A percentile compares a stretch with the other conserved stretches of the same genome.
Conservation (phyloP, 2,113 vertebrate genomes). For the Tetrax tetrax region DNA sequence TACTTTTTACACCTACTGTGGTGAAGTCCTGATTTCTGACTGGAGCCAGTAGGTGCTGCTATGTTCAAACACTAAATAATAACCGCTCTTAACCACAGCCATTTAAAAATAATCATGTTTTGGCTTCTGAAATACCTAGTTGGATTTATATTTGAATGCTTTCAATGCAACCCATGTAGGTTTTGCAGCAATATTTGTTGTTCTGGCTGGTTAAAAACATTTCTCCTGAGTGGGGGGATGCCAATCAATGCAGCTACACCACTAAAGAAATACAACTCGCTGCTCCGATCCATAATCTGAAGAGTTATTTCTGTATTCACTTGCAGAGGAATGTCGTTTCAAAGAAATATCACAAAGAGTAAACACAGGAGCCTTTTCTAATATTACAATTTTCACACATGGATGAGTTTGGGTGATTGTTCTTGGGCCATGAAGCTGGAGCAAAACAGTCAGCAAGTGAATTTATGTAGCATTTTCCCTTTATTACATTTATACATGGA, state of each 20-base stretch:
- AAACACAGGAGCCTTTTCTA: constrained; percentile 30
- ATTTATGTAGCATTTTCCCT: neutral
- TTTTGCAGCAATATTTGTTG: constrained; percentile 4
- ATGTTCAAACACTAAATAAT: constrained; percentile 49
- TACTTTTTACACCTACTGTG: neutral
- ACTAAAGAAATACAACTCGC: constrained; percentile 1
- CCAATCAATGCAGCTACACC: constrained; percentile 31
- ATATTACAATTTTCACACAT: constrained; percentile 35
- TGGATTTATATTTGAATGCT: constrained; percentile 17
- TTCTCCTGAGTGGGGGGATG: neutral
- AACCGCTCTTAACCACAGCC: neutral
- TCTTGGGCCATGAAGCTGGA: constrained; percentile 2
- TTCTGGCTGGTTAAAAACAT: constrained; percentile 43
- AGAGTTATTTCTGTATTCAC: constrained; percentile 33
- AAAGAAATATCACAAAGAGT: constrained; percentile 28
- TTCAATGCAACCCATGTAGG: neutral
- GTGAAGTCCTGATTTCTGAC: neutral
- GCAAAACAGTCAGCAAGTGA: constrained; percentile 1
- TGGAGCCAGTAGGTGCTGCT: constrained; percentile 52
- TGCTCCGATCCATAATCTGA: neutral
- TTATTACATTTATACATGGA: neutral
- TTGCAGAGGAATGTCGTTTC: constrained; percentile 20
- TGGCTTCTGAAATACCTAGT: neutral
- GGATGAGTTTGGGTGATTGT: constrained; percentile 26
- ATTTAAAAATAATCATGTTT: constrained; percentile 16